Evolutionary conservation across 2,888 invertebrate genomes (phyloP).

Genomic region (Rhagium mordax): DNA sequence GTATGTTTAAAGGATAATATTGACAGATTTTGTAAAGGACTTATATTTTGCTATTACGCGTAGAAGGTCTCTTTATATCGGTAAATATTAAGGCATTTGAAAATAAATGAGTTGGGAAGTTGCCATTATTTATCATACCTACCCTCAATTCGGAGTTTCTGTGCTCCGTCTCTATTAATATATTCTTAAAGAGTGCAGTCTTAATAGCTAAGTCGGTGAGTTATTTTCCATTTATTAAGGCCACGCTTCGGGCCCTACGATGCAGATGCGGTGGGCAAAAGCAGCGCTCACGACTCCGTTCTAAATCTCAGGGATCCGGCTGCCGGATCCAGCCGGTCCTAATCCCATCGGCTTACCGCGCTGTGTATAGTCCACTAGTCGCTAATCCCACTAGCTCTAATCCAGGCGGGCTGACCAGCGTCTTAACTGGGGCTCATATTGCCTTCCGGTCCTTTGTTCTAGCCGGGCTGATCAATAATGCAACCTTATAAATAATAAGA

Average conservation of each 20-base stretch:
- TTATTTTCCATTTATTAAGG: slow-evolving; percentile 68
- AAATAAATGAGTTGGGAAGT: slow-evolving; percentile 1
- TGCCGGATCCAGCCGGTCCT: slow-evolving; percentile 67
- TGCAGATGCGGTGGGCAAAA: slow-evolving; percentile 66
- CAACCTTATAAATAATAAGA: slow-evolving; percentile 71
- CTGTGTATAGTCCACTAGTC: slow-evolving; percentile 70
- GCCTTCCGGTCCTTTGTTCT: slow-evolving; percentile 70
- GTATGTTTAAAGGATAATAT: too few species aligned
- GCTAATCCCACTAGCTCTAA: slow-evolving; percentile 71
- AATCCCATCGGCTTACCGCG: slow-evolving; percentile 71
- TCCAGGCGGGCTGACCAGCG: slow-evolving; percentile 71
- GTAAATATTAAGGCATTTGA: slow-evolving; percentile 2
- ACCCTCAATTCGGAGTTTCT: neutral
- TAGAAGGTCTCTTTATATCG: too few species aligned
- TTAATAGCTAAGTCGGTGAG: slow-evolving; percentile 65
- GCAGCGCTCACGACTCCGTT: slow-evolving; percentile 51
- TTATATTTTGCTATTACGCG: too few species aligned
- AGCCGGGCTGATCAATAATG: slow-evolving; percentile 69
- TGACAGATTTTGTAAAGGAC: too few species aligned
- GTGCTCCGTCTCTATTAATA: slow-evolving; percentile 9
- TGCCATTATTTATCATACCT: neutral
- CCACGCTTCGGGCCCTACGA: slow-evolving; percentile 62
- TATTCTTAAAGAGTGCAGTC: slow-evolving; percentile 49
- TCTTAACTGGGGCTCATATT: slow-evolving; percentile 71
- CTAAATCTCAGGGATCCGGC: slow-evolving; percentile 70